Percentiles rank a stretch among this genome's conserved stretches.
These are phyloP conservation scores for Pachliopta kotzebuea DNA, from an alignment of 2,888 invertebrate species.

Conservation along the genomic window DNA sequence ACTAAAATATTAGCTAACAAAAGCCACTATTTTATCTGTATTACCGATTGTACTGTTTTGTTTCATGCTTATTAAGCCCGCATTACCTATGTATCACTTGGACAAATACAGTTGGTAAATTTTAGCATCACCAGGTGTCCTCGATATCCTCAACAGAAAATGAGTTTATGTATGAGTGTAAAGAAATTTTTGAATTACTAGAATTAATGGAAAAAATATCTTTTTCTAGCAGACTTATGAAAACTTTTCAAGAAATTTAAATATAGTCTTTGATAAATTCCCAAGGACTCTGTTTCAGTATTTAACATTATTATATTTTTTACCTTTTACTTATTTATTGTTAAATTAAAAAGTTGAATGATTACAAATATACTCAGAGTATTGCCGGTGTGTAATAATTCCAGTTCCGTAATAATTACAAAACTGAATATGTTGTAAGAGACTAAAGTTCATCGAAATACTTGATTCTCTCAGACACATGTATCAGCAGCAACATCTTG, in stretches of 20 bases:
- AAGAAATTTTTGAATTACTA: too few relatives aligned
- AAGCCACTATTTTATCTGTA: not conserved
- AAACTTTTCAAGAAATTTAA: too few relatives aligned
- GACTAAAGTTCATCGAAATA: not conserved
- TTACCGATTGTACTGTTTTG: not conserved
- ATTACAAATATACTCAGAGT: not conserved
- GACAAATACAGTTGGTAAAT: conserved; percentile 21
- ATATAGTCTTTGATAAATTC: too few relatives aligned
- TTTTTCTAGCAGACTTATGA: too few relatives aligned
- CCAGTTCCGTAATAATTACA: not conserved
- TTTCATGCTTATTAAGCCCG: conserved; percentile 7
- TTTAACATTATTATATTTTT: not conserved
- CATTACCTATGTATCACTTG: conserved; percentile 10
- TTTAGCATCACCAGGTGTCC: conserved; percentile 1
- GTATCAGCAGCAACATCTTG: not conserved
- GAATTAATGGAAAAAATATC: too few relatives aligned
- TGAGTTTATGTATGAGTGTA: not conserved
- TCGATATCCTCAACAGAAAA: conserved; percentile 9
- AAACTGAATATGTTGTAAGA: conserved; percentile 1
- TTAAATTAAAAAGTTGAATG: not conserved
- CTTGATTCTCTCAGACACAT: not conserved
- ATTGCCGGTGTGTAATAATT: not conserved
- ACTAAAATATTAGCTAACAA: not conserved
- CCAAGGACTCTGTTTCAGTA: not conserved
- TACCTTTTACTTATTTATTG: not conserved